Base-by-base conservation (phyloP, 2,797 vertebrate species). In the Notolepis coatsorum region DNA sequence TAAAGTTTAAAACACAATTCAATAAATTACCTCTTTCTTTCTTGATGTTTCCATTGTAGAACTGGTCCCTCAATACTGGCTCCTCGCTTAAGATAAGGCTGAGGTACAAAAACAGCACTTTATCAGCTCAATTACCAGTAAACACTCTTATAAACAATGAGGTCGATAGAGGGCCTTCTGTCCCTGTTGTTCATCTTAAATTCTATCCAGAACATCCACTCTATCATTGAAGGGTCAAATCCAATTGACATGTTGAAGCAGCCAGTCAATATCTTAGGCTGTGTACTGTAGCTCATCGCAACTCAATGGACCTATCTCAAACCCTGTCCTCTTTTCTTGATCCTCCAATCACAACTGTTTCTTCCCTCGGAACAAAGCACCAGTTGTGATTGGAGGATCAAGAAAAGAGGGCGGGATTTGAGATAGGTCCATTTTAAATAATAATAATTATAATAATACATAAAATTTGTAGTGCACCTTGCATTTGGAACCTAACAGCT, bases 81-180 rank as follows among this genome's bases (percentile, higher is more conserved):
- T 95, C 93, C 15, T 94, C 89, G 63, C 94, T 96, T n/a, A 95
- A 84, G 77, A 94, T 84, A 2, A 96, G 82, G 72, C 94, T 95
- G 71, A 35, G 77, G 69, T 12, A 65, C 33, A 80, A 24, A 67
- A 82, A 57, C 18, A 69, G 24, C 17, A 2, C 4, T 50, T 58
- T 3, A 55, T 53, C 8, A 21, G 13, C 52, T 53, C 6, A 49
- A 37, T 12, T 3, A 53, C 9, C 3, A 21, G 8, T 3, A 12
- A 42, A 12, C 2, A 28, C n/a, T 8, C n/a, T 1, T 28, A 13
- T 31, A 41, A 60, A 52, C 38, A 27, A 48, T 73, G 61, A 13
- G 0, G 74, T 58, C 9, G 7, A 17, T 13, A 61, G 51, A 47
- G 64, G 13, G 7, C 5, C 25, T 9, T 4, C 23, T n/a, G n/a